Conservation (phyloP, 2,888 invertebrate genomes). For the Itoplectis maculator region DNA sequence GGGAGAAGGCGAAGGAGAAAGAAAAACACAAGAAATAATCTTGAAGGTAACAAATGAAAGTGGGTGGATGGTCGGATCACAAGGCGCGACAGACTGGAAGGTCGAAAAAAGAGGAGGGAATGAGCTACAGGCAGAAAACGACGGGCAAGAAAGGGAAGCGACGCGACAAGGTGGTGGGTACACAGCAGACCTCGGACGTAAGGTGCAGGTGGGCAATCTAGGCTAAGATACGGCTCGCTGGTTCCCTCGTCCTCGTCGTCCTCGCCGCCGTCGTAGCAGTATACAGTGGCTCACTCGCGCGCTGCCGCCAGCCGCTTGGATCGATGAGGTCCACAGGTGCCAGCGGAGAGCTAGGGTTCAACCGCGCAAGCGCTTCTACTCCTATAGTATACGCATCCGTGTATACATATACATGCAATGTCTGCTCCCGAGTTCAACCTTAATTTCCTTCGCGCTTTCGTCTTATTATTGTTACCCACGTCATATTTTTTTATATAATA, state of each 20-base stretch:
- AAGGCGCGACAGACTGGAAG: slow-evolving; percentile 24
- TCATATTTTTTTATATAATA: too few relatives aligned
- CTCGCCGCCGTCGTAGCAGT: slow-evolving; percentile 43
- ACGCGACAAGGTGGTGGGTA: slow-evolving; percentile 26
- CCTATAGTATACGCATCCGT: slow-evolving; percentile 49
- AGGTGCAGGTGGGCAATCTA: slow-evolving; percentile 45
- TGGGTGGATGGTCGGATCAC: not conserved
- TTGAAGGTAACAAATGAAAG: slow-evolving; percentile 29
- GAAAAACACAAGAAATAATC: slow-evolving; percentile 18
- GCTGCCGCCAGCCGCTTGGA: slow-evolving; percentile 75
- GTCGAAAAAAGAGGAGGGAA: not conserved
- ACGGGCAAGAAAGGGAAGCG: slow-evolving; percentile 4
- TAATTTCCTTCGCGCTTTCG: slow-evolving; percentile 7
- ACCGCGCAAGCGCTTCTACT: slow-evolving; percentile 81
- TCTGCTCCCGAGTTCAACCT: slow-evolving; percentile 31
- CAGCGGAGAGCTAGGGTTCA: slow-evolving; percentile 73
- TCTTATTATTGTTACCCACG: slow-evolving; percentile 5
- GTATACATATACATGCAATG: slow-evolving; percentile 22
- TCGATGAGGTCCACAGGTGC: slow-evolving; percentile 85
- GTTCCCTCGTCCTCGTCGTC: slow-evolving; percentile 40
- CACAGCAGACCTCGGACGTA: slow-evolving; percentile 23
- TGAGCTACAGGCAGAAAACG: not conserved
- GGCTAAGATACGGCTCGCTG: slow-evolving; percentile 32
- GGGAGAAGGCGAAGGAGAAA: not conserved
- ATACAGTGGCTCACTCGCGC: slow-evolving; percentile 47